phyloP scores from a whole-genome alignment of 1,140 invertebrate species.

The Brachionus asplanchnoidis region DNA sequence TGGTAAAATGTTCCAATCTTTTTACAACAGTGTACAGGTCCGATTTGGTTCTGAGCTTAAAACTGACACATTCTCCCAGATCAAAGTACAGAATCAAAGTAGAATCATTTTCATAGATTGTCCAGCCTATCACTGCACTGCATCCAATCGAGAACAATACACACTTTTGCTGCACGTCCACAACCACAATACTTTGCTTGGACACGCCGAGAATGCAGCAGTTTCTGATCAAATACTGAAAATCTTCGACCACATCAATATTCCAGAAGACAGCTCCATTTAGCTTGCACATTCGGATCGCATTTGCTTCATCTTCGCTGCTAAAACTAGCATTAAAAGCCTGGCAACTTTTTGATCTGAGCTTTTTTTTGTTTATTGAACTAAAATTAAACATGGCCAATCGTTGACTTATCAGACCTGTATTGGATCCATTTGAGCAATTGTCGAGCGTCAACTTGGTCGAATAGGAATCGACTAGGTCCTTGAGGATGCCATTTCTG shows the following conservation, averaged over 20 bases:
- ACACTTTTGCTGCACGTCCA: conserved; percentile 74
- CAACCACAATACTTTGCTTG: conserved; percentile 75
- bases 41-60: conserved; percentile 56
- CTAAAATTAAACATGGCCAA: conserved; percentile 24
- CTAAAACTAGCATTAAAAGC: conserved; percentile 31
- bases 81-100: conserved; percentile 35
- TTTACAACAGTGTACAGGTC: conserved; percentile 73
- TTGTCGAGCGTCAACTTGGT: conserved; percentile 75
- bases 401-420: not conserved
- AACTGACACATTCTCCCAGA: conserved; percentile 15
- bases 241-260: conserved; percentile 55
- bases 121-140: conserved; percentile 75
- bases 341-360: conserved; percentile 28
- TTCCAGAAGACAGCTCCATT: conserved; percentile 21
- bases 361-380: conserved; percentile 17
- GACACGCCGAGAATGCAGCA: conserved; percentile 82
- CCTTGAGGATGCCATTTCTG: conserved; percentile 86
- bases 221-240: conserved; percentile 64
- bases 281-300: not conserved
- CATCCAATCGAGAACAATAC: conserved; percentile 81
- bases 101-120: conserved; percentile 64
- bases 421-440: conserved; percentile 62
- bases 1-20: conserved; percentile 67
- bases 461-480: conserved; percentile 76
- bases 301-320: not conserved